A percentile compares a stretch with the other conserved stretches of the same genome.
Evolutionary conservation across 2,797 vertebrate species (phyloP).

Genomic region (Arctocebus calabarensis): DNA sequence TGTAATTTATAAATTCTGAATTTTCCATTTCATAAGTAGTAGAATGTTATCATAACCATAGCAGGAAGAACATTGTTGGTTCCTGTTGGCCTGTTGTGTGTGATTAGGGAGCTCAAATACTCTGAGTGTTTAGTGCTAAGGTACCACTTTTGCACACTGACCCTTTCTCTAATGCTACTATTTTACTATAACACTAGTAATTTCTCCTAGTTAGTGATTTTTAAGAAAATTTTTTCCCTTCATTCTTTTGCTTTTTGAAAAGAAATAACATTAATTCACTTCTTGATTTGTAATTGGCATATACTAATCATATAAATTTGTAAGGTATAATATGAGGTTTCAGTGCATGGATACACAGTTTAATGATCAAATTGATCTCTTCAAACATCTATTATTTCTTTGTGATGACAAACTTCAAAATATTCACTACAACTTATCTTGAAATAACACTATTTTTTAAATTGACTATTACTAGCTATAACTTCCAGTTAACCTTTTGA

Average conservation of each 20-base stretch:
- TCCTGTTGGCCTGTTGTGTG: accelerated
- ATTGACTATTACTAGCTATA: not conserved
- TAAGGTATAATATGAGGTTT: not conserved
- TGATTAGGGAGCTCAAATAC: not conserved
- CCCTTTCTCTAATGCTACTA: not conserved
- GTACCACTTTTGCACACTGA: not conserved
- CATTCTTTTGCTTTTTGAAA: not conserved
- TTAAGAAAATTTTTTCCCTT: not conserved
- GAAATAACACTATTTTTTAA: not conserved
- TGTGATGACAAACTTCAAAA: not conserved
- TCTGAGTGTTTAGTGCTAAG: not conserved
- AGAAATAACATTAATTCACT: not conserved
- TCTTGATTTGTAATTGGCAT: not conserved
- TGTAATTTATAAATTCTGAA: not conserved
- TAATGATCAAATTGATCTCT: not conserved
- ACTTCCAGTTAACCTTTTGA: not conserved
- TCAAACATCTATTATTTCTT: not conserved
- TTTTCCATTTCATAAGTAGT: not conserved
- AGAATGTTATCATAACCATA: not conserved
- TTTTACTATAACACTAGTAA: not conserved
- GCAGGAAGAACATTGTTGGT: not conserved
- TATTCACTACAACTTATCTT: not conserved
- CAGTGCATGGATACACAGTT: not conserved
- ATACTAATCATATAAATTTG: not conserved
- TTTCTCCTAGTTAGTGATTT: not conserved